These are phyloP conservation scores for Muscicapa adusta DNA, from an alignment of 2,113 vertebrate species.

Conservation along the genomic window DNA sequence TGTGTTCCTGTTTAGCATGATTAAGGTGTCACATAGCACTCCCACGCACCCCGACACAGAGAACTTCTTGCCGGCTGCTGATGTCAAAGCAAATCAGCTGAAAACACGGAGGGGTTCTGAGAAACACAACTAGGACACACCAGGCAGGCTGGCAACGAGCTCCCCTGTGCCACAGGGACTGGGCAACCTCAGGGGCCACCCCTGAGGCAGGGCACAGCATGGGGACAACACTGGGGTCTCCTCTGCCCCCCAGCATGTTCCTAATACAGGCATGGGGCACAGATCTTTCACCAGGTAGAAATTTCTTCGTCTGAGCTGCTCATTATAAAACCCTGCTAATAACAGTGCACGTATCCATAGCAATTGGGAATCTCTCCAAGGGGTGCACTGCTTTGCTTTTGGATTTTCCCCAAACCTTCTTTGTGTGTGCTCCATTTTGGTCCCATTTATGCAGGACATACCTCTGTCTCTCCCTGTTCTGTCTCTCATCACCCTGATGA, in stretches of 20 bases:
- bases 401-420: neutral
- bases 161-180: fast-evolving
- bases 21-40: conserved; percentile 69
- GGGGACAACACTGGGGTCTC: neutral
- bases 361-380: neutral
- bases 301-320: neutral
- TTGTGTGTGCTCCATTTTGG: neutral
- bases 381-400: neutral
- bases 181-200: neutral
- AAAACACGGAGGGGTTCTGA: conserved; percentile 41
- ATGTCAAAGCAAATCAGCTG: conserved; percentile 67
- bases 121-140: conserved; percentile 12
- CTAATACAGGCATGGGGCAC: neutral
- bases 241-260: neutral
- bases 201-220: neutral
- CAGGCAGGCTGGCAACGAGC: neutral
- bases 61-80: conserved; percentile 61
- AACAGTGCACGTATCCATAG: neutral
- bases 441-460: neutral
- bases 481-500: neutral
- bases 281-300: neutral
- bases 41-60: conserved; percentile 58
- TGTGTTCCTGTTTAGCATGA: conserved; percentile 66
- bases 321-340: neutral
- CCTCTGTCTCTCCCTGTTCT: neutral